Evolutionary conservation across 2,113 vertebrate species (phyloP).

Genomic region (Coptodon bakossiorum): DNA sequence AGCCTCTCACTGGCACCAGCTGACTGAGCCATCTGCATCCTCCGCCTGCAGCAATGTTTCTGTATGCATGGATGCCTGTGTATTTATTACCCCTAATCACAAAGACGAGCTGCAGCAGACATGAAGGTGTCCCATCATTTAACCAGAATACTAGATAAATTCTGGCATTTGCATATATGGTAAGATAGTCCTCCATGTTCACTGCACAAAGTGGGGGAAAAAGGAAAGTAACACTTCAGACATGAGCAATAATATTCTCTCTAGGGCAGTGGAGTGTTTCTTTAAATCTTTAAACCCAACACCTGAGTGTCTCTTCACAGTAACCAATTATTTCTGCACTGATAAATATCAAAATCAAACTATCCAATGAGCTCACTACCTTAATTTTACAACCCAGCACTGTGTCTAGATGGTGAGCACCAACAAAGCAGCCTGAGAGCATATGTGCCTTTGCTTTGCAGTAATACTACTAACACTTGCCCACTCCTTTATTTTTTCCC

Average conservation of each 20-base stretch:
- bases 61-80: background rate
- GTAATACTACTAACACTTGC: background rate
- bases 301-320: background rate
- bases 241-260: background rate
- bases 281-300: background rate
- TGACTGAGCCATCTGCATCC: background rate
- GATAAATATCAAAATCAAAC: background rate
- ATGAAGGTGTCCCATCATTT: background rate
- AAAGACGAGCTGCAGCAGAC: background rate
- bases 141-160: background rate
- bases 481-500: background rate
- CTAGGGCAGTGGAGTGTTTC: background rate
- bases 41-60: background rate
- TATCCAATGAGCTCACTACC: background rate
- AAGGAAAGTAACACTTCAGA: background rate
- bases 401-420: background rate
- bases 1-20: background rate
- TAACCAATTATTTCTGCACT: background rate
- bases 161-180: background rate
- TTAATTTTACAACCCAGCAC: background rate
- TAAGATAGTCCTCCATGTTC: background rate
- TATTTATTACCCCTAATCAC: conserved; percentile 1
- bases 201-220: background rate
- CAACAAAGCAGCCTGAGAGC: background rate
- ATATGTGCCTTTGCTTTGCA: background rate